These are phyloP conservation scores for Plebejus melissa DNA, from an alignment of 2,888 invertebrate genomes.

Conservation along the genomic window DNA sequence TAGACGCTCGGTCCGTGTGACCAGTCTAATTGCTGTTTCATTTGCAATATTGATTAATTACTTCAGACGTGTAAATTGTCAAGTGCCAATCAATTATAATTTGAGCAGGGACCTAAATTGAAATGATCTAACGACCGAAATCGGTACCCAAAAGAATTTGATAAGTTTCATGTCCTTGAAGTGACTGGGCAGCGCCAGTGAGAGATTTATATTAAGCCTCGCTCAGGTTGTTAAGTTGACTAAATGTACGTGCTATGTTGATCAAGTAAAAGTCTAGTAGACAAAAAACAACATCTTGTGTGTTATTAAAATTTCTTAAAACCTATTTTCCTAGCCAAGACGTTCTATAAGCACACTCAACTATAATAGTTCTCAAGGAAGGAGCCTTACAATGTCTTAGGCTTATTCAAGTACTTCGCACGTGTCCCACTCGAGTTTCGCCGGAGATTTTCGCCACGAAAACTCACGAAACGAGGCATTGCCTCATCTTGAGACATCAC, in stretches of 20 bases:
- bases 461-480: conserved; percentile 13
- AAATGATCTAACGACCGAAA: not conserved
- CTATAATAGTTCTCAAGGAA: not conserved
- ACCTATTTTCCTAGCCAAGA: not conserved
- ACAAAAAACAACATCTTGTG: not conserved
- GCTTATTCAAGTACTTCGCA: not conserved
- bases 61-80: not conserved
- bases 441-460: not conserved
- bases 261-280: not conserved
- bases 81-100: not conserved
- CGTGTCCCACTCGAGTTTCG: not conserved
- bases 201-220: too few species aligned
- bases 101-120: not conserved
- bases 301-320: not conserved
- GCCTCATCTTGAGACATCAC: conserved; percentile 5
- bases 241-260: too few species aligned
- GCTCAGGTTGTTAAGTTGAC: too few species aligned
- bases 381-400: not conserved
- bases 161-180: not conserved
- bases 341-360: not conserved
- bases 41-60: conserved; percentile 6
- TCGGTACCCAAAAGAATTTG: not conserved
- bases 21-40: conserved; percentile 7
- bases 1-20: not conserved
- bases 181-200: too few species aligned